A percentile compares a stretch with the other conserved stretches of the same genome.
Evolutionary conservation across 2,113 vertebrate species (phyloP).

Genomic region (Donacobius atricapilla): DNA sequence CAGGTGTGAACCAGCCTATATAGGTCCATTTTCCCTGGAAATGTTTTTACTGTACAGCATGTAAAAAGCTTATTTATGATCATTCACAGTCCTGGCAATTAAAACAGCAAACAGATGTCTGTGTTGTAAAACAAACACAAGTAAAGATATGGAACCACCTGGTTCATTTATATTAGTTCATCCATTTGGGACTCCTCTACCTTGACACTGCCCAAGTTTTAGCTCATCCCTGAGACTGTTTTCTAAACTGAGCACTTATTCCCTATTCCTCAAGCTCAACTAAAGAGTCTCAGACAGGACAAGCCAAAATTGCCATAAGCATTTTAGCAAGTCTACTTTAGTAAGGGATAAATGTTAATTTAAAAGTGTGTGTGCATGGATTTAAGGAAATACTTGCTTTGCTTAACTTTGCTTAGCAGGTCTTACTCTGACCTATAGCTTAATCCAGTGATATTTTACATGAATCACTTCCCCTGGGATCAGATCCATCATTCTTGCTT

Average conservation of each 20-base stretch:
- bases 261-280: background rate
- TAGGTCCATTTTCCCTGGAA: background rate
- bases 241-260: background rate
- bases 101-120: background rate
- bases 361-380: background rate
- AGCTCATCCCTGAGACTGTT: background rate
- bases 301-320: background rate
- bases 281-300: background rate
- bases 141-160: background rate
- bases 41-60: background rate
- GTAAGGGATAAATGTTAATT: background rate
- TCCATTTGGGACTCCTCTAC: background rate
- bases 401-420: background rate
- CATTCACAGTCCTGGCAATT: background rate
- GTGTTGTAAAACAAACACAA: background rate
- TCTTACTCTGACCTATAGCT: background rate
- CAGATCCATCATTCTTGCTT: background rate
- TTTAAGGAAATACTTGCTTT: background rate
- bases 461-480: fast-evolving
- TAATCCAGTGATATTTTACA: background rate
- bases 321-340: background rate
- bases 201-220: background rate
- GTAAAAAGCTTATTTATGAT: background rate
- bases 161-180: background rate
- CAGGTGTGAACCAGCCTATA: background rate